Base-by-base conservation (phyloP, 2,888 invertebrate species). In the Strigamia transsilvanica region DNA sequence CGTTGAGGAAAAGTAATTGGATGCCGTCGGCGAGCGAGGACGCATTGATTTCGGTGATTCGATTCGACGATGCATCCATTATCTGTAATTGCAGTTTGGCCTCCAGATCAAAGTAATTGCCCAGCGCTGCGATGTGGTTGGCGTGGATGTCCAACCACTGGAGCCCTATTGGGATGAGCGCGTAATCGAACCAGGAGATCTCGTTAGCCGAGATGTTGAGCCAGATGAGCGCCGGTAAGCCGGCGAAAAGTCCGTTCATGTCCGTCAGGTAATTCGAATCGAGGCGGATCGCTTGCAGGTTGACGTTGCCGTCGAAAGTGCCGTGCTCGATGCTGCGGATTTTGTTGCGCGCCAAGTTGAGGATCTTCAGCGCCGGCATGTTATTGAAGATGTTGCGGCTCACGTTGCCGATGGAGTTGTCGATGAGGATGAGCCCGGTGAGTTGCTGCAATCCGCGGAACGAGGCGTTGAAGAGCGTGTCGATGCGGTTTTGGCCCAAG, bases 131-230 rank as follows among this genome's bases (percentile, higher is more conserved):
- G 85, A 97, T 92, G 86, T 92, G 92, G 89, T 97, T 97, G 88
- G 94, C 94, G 87, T 96, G 96, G 86, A 97, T 90, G 89, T 97
- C 96, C 84, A 97, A 89, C 94, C 95, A 95, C 87, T 95, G 94
- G 84, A 97, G 90, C 84, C 93, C 93, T 85, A 91, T 90, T 15
- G 97, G 96, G 84, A 97, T 92, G 85, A 94, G 91, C 34, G 93
- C 91, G 88, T 95, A 97, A 89, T 96, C 96, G 89, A 97, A 96
- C 91, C 93, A 93, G 87, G 93, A 92, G 87, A 97, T 91, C 88
- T 93, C 92, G 90, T 97, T 97, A 90, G 95, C 95, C 84, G 95
- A 95, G 86, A 97, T 93, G 89, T 97, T 97, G 82, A 97, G 89
- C 95, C 95, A 96, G 86, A 95, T 90, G 85, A 97, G 89, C 86